phyloP scores from a whole-genome alignment of 2,113 vertebrate genomes.

The Pyxicephalus adspersus region DNA sequence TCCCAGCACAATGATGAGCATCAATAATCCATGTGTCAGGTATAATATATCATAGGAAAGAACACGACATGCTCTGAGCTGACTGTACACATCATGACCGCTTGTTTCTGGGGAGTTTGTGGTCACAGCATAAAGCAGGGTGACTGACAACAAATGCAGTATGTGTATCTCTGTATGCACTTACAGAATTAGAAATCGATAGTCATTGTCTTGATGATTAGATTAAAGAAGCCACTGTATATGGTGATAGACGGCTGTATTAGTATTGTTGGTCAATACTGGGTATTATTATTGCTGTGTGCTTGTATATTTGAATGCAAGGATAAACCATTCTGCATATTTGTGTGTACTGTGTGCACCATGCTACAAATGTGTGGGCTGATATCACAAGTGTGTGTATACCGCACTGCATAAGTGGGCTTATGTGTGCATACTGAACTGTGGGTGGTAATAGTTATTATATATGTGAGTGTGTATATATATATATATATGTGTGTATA shows the following conservation, averaged over 20 bases:
- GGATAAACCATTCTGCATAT: neutral
- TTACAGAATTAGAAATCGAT: conserved; percentile 7
- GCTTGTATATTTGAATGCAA: neutral
- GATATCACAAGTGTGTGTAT: neutral
- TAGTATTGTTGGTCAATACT: neutral
- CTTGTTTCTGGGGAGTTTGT: neutral
- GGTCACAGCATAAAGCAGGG: neutral
- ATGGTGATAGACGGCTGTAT: neutral
- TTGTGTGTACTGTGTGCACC: neutral
- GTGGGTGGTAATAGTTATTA: neutral
- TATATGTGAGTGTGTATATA: neutral
- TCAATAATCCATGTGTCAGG: conserved; percentile 15
- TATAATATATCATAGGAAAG: conserved; percentile 20
- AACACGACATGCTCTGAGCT: neutral
- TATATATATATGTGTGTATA: no score
- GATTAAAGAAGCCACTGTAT: neutral
- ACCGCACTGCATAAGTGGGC: neutral
- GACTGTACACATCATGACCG: neutral
- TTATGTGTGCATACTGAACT: neutral
- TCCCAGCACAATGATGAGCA: neutral
- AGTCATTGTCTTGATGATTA: neutral
- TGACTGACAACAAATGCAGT: conserved; percentile 10
- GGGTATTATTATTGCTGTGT: neutral
- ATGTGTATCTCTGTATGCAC: neutral
- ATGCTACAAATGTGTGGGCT: neutral